phyloP scores from a whole-genome alignment of 2,797 vertebrate species.

The Psittacula derbiana region DNA sequence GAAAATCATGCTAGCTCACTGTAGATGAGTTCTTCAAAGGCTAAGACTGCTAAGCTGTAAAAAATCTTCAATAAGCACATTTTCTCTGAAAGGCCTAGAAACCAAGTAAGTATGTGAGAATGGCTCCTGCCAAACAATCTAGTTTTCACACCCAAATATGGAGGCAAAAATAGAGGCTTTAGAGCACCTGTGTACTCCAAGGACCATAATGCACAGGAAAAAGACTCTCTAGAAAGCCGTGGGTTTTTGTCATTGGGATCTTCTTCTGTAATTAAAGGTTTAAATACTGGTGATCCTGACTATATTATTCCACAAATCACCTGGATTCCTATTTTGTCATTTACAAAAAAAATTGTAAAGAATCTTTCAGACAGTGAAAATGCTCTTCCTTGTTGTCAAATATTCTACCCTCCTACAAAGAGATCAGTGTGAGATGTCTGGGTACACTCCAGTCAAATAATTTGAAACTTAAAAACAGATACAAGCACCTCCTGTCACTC shows the following conservation, averaged over 20 bases:
- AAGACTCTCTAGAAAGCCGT: neutral
- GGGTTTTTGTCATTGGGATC: neutral
- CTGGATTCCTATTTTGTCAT: neutral
- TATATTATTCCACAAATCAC: neutral
- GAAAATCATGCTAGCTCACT: neutral
- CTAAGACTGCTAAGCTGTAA: neutral
- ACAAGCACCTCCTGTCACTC: neutral
- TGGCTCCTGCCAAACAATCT: neutral
- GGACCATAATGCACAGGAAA: neutral
- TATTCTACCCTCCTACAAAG: neutral
- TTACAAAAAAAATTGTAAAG: neutral
- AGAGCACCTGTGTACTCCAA: neutral
- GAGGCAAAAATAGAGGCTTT: neutral
- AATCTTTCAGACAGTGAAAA: neutral
- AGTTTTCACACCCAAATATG: neutral
- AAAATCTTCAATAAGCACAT: neutral
- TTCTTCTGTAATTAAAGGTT: neutral
- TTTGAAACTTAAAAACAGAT: neutral
- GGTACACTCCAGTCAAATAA: neutral
- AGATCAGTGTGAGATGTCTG: neutral
- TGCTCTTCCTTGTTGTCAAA: neutral
- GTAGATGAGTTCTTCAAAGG: neutral
- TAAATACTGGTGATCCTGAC: neutral
- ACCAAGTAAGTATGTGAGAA: neutral
- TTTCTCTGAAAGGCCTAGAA: neutral